Percentiles rank a stretch among this genome's conserved stretches.
Evolutionary conservation across 2,113 vertebrate genomes (phyloP).

Genomic region (Heptranchias perlo): DNA sequence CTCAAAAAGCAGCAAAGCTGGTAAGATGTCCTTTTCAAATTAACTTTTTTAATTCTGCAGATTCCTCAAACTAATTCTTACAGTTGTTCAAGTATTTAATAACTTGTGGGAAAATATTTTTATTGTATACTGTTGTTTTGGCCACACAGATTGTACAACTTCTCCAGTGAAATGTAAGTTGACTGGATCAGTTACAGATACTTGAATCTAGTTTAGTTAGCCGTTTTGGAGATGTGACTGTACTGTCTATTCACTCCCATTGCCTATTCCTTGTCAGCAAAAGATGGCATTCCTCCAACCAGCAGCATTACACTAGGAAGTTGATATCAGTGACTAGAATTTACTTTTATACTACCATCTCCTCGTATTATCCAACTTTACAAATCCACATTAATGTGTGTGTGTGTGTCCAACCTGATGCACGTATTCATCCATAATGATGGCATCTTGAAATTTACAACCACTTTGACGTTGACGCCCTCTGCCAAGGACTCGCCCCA

Average conservation of each 20-base stretch:
- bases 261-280: not conserved
- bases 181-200: not conserved
- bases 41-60: not conserved
- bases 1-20: constrained; percentile 51
- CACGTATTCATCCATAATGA: not conserved
- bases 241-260: not conserved
- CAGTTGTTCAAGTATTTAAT: not conserved
- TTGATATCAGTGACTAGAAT: not conserved
- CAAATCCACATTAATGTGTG: not conserved
- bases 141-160: not conserved
- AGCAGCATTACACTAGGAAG: not conserved
- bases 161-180: not conserved
- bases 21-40: constrained; percentile 48
- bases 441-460: not conserved
- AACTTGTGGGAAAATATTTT: not conserved
- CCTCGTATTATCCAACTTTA: not conserved
- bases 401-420: not conserved
- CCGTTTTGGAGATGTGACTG: not conserved
- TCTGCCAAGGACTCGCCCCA: not conserved
- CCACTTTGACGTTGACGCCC: not conserved
- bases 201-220: not conserved
- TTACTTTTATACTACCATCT: not conserved
- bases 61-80: not conserved
- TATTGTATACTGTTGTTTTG: not conserved
- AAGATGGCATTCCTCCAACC: not conserved